phyloP scores from a whole-genome alignment of 1,140 invertebrate species.

The Metopolophium dirhodum region DNA sequence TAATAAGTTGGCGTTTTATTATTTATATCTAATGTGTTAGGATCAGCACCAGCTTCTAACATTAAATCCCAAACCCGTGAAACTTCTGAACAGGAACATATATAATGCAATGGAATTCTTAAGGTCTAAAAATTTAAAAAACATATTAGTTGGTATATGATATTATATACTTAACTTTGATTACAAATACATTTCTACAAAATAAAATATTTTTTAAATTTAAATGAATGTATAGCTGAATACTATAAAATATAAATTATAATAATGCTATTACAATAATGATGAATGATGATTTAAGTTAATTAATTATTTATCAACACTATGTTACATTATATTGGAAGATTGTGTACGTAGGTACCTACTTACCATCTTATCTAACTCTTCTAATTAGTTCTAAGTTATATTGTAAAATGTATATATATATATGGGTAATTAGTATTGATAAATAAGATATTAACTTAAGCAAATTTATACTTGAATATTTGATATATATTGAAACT shows the following conservation, averaged over 20 bases:
- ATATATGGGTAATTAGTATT: background rate
- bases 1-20: conserved; percentile 77
- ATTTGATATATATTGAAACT: background rate
- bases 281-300: background rate
- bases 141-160: too few relatives aligned
- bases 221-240: background rate
- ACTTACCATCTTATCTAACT: background rate
- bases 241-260: background rate
- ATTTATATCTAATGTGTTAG: conserved; percentile 70
- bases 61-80: conserved; percentile 71
- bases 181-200: background rate
- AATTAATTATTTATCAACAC: too few relatives aligned
- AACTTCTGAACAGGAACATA: conserved; percentile 67
- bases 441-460: background rate
- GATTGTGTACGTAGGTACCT: background rate
- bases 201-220: conserved; percentile 23
- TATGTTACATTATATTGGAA: background rate
- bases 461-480: background rate
- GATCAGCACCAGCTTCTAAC: conserved; percentile 72
- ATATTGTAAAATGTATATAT: background rate
- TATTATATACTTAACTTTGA: background rate
- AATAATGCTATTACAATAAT: background rate
- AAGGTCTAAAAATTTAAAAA: conserved; percentile 36
- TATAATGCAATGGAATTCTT: conserved; percentile 57
- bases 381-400: background rate